Base-by-base conservation (phyloP, 2,888 invertebrate genomes). In the Rhamnusium bicolor region DNA sequence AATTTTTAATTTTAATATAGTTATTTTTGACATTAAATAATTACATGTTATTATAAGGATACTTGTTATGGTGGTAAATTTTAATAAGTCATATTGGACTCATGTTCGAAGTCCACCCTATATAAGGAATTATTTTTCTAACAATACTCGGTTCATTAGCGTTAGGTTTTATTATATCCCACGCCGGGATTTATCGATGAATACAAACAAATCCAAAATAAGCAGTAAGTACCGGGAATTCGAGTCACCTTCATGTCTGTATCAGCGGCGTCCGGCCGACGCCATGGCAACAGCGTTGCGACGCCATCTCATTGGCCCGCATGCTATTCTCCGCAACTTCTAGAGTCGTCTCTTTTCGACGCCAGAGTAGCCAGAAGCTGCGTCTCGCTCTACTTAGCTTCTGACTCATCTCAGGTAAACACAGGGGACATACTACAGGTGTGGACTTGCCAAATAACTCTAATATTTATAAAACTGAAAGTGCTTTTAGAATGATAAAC, bases 401-500 rank as follows among this genome's bases (percentile, higher is more conserved):
- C 84, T 83, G 85, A 85, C 84, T 84, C 85, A 85, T 85, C 86
- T 85, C 85, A 82, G 83, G 85, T 84, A 82, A 90, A 90, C 90
- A 90, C 21, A 62, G 69, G 54, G 53, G 61, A 54, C n/a, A 63
- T 14, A 58, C 16, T n/a, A 5, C 62, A 63, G 67, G 32, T 18
- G 51, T 27, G 68, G 56, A 46, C 56, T 54, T 19, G 53, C 61
- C 47, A 47, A 51, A 29, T 32, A 1, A 27, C 51, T 3, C 19
- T 51, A 19, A 5, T 51, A 12, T 51, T 19, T 51, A 32, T 32
- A 32, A 8, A 32, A 2, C 10, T 51, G 18, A 18, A n/a, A n/a
- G n/a, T n/a, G n/a, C n/a, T n/a, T n/a, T n/a, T n/a, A n/a, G n/a
- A n/a, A n/a, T n/a, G n/a, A n/a, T n/a, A n/a, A n/a, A n/a, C n/a